A percentile compares a stretch with the other conserved stretches of the same genome.
phyloP scores from a whole-genome alignment of 2,888 invertebrate genomes.

The Antitype chi region DNA sequence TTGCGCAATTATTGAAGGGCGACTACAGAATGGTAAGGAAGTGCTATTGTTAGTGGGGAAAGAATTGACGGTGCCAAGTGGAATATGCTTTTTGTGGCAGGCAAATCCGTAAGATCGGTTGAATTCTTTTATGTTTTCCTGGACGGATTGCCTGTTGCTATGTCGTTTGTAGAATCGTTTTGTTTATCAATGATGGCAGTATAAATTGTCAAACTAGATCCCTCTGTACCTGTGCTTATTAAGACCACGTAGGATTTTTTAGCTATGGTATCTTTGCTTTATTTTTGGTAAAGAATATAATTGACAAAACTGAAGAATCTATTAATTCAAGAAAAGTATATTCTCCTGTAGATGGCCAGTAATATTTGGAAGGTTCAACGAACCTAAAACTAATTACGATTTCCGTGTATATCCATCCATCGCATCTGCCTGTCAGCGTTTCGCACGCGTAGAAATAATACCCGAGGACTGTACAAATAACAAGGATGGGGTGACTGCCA shows the following conservation, averaged over 20 bases:
- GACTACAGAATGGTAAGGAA: slow-evolving; percentile 80
- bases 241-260: not conserved
- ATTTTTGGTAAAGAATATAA: not conserved
- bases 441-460: slow-evolving; percentile 42
- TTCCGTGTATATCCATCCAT: slow-evolving; percentile 46
- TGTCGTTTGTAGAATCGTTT: not conserved
- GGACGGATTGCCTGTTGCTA: not conserved
- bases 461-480: slow-evolving; percentile 26
- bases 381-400: slow-evolving; percentile 46
- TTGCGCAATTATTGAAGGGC: slow-evolving; percentile 83
- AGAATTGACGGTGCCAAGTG: slow-evolving; percentile 55
- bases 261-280: not conserved
- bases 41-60: slow-evolving; percentile 73
- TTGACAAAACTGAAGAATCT: not conserved
- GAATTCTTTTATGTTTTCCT: slow-evolving; percentile 5
- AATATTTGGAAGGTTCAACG: slow-evolving; percentile 29
- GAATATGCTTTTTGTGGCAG: slow-evolving; percentile 39
- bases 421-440: slow-evolving; percentile 44
- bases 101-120: slow-evolving; percentile 29
- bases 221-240: not conserved
- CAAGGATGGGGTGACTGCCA: slow-evolving; percentile 25
- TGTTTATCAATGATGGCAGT: not conserved
- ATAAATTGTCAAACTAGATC: not conserved
- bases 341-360: not conserved
- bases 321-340: not conserved